Evolutionary conservation across 1,140 invertebrate species (phyloP).

Genomic region (Drosophila aff.): DNA sequence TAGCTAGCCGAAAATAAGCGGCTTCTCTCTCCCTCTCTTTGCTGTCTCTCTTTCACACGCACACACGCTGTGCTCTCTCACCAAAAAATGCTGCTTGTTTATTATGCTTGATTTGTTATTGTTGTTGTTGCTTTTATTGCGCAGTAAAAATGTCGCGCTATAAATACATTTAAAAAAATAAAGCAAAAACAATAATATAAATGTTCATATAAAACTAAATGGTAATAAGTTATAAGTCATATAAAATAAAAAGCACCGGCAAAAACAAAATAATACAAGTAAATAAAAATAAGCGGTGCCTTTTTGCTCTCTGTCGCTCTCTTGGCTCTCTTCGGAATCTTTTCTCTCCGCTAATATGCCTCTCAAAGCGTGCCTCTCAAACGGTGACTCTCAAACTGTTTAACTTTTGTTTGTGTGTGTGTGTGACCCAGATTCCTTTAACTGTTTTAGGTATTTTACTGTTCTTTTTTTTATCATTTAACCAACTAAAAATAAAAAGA

Average conservation of each 20-base stretch:
- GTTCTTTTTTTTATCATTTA: constrained; percentile 10
- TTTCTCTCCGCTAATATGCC: not conserved
- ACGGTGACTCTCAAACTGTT: constrained; percentile 39
- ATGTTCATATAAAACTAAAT: constrained; percentile 60
- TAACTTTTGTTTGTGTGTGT: constrained; percentile 7
- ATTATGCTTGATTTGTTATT: constrained; percentile 74
- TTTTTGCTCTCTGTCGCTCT: not conserved
- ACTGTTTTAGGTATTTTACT: constrained; percentile 8
- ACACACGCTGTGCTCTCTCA: constrained; percentile 35
- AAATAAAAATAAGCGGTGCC: constrained; percentile 18
- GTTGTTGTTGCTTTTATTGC: constrained; percentile 73
- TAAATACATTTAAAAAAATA: constrained; percentile 48
- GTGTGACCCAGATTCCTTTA: constrained; percentile 40
- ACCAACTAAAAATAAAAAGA: constrained; percentile 16
- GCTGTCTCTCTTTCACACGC: constrained; percentile 26
- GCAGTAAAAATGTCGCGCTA: constrained; percentile 70
- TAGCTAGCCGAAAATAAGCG: constrained; percentile 30
- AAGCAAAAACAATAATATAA: not conserved
- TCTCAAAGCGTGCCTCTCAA: constrained; percentile 9
- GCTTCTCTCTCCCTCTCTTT: not conserved
- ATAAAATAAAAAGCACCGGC: constrained; percentile 35
- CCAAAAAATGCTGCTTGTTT: constrained; percentile 66
- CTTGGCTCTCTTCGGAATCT: not conserved
- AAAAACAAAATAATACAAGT: constrained; percentile 16
- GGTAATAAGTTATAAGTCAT: constrained; percentile 38